Base-by-base conservation (phyloP, 2,888 invertebrate genomes). In the Eulithis testata region DNA sequence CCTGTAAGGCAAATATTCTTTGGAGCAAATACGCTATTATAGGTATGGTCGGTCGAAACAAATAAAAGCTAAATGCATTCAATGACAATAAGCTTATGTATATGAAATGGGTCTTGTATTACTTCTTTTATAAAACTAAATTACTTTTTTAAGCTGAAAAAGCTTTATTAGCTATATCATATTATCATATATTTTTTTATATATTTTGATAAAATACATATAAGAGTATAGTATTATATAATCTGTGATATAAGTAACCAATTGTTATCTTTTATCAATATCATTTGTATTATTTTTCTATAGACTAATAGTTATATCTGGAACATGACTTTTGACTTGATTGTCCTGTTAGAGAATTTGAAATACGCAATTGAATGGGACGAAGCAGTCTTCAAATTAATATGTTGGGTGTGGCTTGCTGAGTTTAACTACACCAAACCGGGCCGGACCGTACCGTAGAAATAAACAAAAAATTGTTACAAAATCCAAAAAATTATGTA, bases 401-500 rank as follows among this genome's bases (percentile, higher is more conserved):
- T 90, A 90, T 90, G 88, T 89, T 88, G 81, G 84, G 82, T 85
- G 85, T 80, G 85, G 80, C 78, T 87, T 12, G n/a, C 9, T 36
- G 11, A 21, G 9, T 7, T 21, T 4, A n/a, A 44, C 37, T 5
- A 59, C 55, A 62, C 31, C 31, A 37, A 11, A 11, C 40, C 50
- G 47, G 1, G 12, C 40, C 50, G 50, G 49, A 14, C 7, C 12
- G 36, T 31, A 55, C 27, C 37, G 47, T 40, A 40, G 6, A 6
- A 5, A 31, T 6, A 31, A 4, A 31, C 31, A 31, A 6, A 31
- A 31, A 4, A 31, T 31, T 31, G 4, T 31, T 31, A 5, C 31
- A 31, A 31, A 5, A 31, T 31, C 6, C 6, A 31, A 5, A 5
- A 31, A 31, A 31, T 31, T 31, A 31, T 5, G 6, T 3, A 2